Base-by-base conservation (phyloP, 2,113 vertebrate species). In the Saguinus imperator region DNA sequence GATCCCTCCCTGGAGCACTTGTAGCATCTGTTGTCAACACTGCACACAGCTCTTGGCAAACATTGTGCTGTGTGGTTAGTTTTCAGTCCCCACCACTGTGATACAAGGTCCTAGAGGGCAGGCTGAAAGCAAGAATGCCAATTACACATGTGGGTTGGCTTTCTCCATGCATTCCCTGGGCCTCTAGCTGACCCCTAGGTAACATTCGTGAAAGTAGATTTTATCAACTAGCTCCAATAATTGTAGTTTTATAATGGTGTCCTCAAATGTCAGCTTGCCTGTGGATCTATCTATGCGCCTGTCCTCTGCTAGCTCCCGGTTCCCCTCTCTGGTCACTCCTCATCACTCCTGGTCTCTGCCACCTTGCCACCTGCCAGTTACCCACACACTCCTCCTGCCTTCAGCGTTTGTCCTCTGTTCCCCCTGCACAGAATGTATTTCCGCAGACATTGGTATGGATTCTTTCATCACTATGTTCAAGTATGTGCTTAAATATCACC, bases 301-400 rank as follows among this genome's bases (percentile, higher is more conserved):
- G 21, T 32, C 45, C 23, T 80, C 35, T 35, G 73, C 13, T 72
- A 6, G 48, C 72, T 85, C 66, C 76, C 9, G 1, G 13, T 29
- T 75, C 58, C 86, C 10, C 21, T 48, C 48, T 27, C 18, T 4
- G 6, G 35, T 48, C 52, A 21, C 25, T 45, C 43, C 55, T 58
- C 2, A 0, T 0, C 21, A 48, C 52, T 64, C 37, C 18, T 23
- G 58, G 68, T 8, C 52, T 82, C 84, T 43, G 48, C 84, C 25
- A 0, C 3, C 5, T 43, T 35, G 37, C 64, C 58, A 58, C 29
- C 64, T 70, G 43, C 55, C 6, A 4, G 18, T 23, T 3, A 1
- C 18, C 66, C 83, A 8, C 64, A 8, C 17, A 0, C 6, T 68
- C 50, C 80, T 21, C 50, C 80, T 21, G 6, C 83, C 64, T 20